These are phyloP conservation scores for Meriones unguiculatus DNA, from an alignment of 2,113 vertebrate species.

Conservation along the genomic window DNA sequence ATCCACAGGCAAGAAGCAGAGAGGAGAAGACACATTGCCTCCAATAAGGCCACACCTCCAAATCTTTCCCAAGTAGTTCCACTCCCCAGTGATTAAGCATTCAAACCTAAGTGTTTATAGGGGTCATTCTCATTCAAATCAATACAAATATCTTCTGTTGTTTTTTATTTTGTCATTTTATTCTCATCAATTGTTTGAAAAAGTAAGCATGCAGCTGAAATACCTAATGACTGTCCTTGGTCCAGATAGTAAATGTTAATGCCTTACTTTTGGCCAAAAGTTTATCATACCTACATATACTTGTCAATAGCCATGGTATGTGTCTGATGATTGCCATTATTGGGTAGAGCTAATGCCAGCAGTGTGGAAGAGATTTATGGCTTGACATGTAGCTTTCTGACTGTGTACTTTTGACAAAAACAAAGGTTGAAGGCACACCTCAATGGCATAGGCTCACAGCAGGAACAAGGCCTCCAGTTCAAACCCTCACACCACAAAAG, in stretches of 20 bases:
- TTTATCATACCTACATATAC: background rate
- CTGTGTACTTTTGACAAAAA: background rate
- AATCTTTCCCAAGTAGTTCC: background rate
- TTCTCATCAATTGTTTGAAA: constrained; percentile 22
- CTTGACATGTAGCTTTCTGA: background rate
- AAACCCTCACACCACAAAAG: background rate
- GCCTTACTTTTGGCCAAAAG: background rate
- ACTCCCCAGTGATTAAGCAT: background rate
- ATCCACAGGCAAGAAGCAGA: background rate
- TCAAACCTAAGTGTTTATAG: background rate
- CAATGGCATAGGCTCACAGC: background rate
- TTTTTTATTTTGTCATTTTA: constrained; percentile 16
- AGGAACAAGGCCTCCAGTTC: background rate
- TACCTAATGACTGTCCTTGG: background rate
- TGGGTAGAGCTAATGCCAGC: background rate
- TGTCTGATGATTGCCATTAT: background rate
- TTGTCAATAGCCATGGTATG: background rate
- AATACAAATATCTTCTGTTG: background rate
- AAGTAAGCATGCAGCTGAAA: background rate
- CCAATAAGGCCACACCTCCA: background rate
- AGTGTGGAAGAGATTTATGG: background rate
- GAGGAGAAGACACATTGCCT: background rate
- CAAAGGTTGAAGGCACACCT: background rate
- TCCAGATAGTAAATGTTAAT: background rate
- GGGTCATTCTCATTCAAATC: background rate